Base-by-base conservation (phyloP, 2,113 vertebrate species). In the Diphyllodes magnificus region DNA sequence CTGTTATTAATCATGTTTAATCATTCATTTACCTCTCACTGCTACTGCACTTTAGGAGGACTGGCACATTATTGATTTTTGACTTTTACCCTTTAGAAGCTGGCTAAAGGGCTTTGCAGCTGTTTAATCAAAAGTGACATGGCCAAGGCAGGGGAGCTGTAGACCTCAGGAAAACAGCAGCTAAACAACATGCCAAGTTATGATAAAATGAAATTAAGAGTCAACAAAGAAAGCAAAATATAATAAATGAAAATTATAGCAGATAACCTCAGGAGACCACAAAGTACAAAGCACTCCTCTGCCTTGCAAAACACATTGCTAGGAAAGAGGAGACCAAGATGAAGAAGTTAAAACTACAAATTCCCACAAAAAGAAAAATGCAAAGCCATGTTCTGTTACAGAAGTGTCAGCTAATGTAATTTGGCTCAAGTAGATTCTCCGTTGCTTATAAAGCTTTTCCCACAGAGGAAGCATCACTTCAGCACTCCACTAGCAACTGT, bases 1-100 rank as follows among this genome's bases (percentile, higher is more conserved):
- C 95, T 82, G 94, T 95, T 95, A 97, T 98, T 98, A 97, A 97
- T 98, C 97, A 97, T 57, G 88, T 95, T 96, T 97, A 98, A 98
- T 97, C 98, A 96, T 95, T 98, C 90, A 87, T 95, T 97, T 96
- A 95, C 95, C 90, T 97, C 87, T 92, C 86, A 78, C 90, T 96
- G 90, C 87, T 96, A 75, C 92, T 71, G 88, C 86, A 93, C 90
- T 96, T 89, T 87, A 88, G 88, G 70, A 83, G 78, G 89, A 94
- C 91, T 66, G 50, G 80, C 63, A 93, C 66, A 87, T 87, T 93
- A 94, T 95, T 93, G 94, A 97, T 97, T 92, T 97, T 95, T 92
- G 59, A 85, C 57, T 93, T 97, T 93, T 92, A 94, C 88, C 91
- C 93, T 95, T 97, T 82, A 91, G 90, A 95, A 95, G 85, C 61